Base-by-base conservation (phyloP, 2,797 vertebrate genomes). In the Clarias pachynema region DNA sequence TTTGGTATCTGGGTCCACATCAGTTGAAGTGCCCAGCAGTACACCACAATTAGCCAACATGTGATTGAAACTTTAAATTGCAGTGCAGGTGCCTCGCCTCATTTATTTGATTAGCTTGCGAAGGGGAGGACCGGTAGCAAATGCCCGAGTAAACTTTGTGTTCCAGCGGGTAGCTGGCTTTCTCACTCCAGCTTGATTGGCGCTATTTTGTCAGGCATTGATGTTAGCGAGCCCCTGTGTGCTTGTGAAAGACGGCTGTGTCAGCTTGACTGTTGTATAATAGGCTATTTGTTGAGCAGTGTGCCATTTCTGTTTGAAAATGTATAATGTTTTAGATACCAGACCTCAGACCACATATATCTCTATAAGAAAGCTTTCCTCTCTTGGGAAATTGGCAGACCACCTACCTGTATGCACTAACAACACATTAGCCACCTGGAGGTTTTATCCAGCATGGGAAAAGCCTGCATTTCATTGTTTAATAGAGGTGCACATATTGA, bases 191-290 rank as follows among this genome's bases (percentile, higher is more conserved):
- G 87, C 87, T 75, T 89, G 90, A 91, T 89, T 89, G 90, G 88
- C 87, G 91, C 83, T 85, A 84, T 89, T 90, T 91, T 92, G 89
- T 93, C 86, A 86, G 86, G 85, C 88, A 90, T 87, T 92, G 89
- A 88, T 85, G 85, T 87, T 88, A 29, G 87, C 85, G 85, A 85
- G 83, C 88, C 75, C 91, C 86, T 89, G 87, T 89, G 90, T 83
- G 56, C 87, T 90, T 91, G 87, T 91, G 88, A 93, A 89, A 85
- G 90, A 92, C 93, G 90, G 88, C 82, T 88, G 86, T 94, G 90
- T 91, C 91, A 88, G 90, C 88, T 91, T 89, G 74, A 87, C 85
- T 88, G 70, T 85, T 89, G 88, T 92, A 89, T 90, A 91, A 94
- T 89, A 81, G 86, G 83, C 91, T 90, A 62, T 92, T 89, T 91